phyloP scores from a whole-genome alignment of 2,113 vertebrate genomes.

The Alosa alosa region DNA sequence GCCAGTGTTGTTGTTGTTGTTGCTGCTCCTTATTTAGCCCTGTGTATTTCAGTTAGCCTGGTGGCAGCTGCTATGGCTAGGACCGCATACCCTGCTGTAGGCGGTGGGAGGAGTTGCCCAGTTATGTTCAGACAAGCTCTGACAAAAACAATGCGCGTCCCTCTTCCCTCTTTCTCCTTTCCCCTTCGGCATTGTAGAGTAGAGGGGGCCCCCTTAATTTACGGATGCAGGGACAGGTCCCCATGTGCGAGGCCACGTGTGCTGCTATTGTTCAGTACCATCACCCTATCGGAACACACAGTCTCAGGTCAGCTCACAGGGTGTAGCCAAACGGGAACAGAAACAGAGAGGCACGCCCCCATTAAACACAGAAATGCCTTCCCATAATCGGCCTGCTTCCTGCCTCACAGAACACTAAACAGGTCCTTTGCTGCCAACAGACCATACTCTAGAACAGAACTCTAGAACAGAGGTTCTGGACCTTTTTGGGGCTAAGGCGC shows the following conservation, averaged over 20 bases:
- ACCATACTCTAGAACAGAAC: not conserved
- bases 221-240: not conserved
- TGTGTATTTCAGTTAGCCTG: not conserved
- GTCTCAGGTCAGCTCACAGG: not conserved
- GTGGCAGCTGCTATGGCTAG: not conserved
- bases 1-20: not conserved
- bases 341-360: not conserved
- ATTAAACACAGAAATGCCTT: not conserved
- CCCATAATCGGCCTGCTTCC: not conserved
- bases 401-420: not conserved
- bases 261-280: not conserved
- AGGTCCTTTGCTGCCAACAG: not conserved
- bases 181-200: not conserved
- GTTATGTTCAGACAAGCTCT: slow-evolving; percentile 2
- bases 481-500: too few relatives aligned
- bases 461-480: too few relatives aligned
- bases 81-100: not conserved
- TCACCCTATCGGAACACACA: not conserved
- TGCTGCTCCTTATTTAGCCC: not conserved
- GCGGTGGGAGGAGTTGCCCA: not conserved
- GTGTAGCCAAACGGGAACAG: not conserved
- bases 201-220: not conserved
- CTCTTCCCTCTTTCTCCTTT: not conserved
- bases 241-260: not conserved
- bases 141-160: not conserved